Base-by-base conservation (phyloP, 2,888 invertebrate species). In the Vannuccia rotundouncinata region DNA sequence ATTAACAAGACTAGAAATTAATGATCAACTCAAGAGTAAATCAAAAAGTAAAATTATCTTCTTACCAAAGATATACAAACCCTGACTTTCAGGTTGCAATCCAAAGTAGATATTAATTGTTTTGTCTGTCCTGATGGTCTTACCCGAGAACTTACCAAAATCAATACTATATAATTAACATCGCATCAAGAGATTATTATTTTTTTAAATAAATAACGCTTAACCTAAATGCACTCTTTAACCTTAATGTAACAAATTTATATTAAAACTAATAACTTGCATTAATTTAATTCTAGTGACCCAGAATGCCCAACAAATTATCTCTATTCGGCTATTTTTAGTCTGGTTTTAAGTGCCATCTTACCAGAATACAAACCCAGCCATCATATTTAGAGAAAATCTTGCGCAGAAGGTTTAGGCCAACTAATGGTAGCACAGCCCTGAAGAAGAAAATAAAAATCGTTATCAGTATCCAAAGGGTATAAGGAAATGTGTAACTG, bases 61-160 rank as follows among this genome's bases (percentile, higher is more conserved):
- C 66, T 66, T 66, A 66, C 66, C 66, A 66, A 66, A 66, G 66
- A 66, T 66, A 66, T 66, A 66, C 66, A 66, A 66, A 66, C 66
- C 66, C 66, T 22, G 2, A 66, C 13, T 5, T 22, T 66, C 66
- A 66, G 66, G 66, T 22, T 66, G 66, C 25, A 66, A n/a, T 66
- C 25, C 17, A 22, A 22, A 17, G 10, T n/a, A n/a, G n/a, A n/a
- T n/a, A n/a, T n/a, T n/a, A n/a, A n/a, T n/a, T n/a, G n/a, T n/a
- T n/a, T n/a, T n/a, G n/a, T n/a, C n/a, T n/a, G n/a, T n/a, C n/a
- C n/a, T n/a, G n/a, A n/a, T n/a, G n/a, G n/a, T n/a, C n/a, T n/a
- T n/a, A n/a, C n/a, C n/a, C n/a, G n/a, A n/a, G n/a, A n/a, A n/a
- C n/a, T n/a, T n/a, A n/a, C n/a, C n/a, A n/a, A n/a, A n/a, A n/a